A percentile compares a stretch with the other conserved stretches of the same genome.
These are phyloP conservation scores for Calypte anna DNA, from an alignment of 2,113 vertebrate genomes.

Conservation along the genomic window DNA sequence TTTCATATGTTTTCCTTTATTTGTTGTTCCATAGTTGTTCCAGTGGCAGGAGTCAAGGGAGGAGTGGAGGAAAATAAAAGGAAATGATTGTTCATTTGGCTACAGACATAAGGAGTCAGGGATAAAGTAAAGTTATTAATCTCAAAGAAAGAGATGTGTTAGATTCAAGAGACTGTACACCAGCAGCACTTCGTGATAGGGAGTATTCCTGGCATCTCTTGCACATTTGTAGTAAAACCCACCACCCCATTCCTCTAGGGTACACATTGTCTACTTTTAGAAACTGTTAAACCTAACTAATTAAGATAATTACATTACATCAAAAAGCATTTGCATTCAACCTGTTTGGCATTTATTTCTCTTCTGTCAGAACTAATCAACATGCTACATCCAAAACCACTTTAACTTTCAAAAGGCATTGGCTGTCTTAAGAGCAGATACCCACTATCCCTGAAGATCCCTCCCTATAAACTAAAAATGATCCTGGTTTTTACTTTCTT, in stretches of 20 bases:
- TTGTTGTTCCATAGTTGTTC: neutral
- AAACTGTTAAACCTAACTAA: neutral
- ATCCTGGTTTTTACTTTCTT: neutral
- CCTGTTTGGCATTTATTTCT: neutral
- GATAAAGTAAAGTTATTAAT: neutral
- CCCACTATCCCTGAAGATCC: neutral
- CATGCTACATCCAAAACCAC: neutral
- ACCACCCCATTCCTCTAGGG: neutral
- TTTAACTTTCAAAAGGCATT: neutral
- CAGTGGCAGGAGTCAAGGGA: neutral
- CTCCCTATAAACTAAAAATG: neutral
- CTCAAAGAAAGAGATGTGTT: neutral
- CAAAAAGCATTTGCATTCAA: neutral
- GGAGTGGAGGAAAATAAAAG: neutral
- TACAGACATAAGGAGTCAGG: neutral
- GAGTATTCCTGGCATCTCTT: neutral
- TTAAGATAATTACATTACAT: neutral
- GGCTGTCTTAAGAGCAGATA: neutral
- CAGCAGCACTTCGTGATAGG: neutral
- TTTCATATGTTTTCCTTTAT: neutral
- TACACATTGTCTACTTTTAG: neutral
- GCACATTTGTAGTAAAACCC: fast-evolving
- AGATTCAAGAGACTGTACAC: neutral
- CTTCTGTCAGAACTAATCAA: neutral
- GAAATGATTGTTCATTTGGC: neutral